These are phyloP conservation scores for Amorpha juglandis DNA, from an alignment of 2,888 invertebrate genomes.

Conservation along the genomic window DNA sequence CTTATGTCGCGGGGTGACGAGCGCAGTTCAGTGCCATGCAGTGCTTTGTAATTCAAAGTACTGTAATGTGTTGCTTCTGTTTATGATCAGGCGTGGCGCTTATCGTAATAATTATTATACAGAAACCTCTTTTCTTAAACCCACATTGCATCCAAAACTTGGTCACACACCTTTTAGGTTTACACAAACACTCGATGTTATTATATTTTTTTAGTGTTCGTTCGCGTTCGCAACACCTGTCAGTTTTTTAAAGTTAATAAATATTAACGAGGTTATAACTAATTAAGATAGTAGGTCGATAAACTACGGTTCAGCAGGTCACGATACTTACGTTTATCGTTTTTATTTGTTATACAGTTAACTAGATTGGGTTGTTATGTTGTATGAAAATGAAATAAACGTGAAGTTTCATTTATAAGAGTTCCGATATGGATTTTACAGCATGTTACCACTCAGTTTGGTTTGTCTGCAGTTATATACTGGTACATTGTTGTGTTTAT, in stretches of 20 bases:
- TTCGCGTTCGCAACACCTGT: background rate
- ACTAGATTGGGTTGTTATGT: too few species aligned
- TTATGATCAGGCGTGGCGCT: too few species aligned
- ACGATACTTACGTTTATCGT: constrained; percentile 38
- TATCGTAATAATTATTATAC: too few species aligned
- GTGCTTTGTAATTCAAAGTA: too few species aligned
- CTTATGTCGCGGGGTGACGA: too few species aligned
- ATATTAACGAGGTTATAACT: constrained; percentile 31
- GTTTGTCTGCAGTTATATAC: too few species aligned
- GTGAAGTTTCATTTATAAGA: background rate
- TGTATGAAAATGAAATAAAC: background rate
- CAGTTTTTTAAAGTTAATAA: constrained; percentile 25
- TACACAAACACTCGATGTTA: background rate
- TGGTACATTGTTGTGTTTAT: too few species aligned
- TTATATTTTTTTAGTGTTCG: background rate
- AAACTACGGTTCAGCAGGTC: constrained; percentile 45
- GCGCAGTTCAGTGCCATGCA: too few species aligned
- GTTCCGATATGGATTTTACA: background rate
- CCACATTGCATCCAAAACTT: background rate
- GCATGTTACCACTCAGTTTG: too few species aligned
- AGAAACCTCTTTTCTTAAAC: background rate
- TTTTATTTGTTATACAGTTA: constrained; percentile 16
- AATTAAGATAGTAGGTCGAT: constrained; percentile 48
- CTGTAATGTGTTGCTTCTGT: too few species aligned
- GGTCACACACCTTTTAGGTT: background rate